Evolutionary conservation across 2,113 vertebrate species (phyloP).

Genomic region (Oxygymnocypris stewartii): DNA sequence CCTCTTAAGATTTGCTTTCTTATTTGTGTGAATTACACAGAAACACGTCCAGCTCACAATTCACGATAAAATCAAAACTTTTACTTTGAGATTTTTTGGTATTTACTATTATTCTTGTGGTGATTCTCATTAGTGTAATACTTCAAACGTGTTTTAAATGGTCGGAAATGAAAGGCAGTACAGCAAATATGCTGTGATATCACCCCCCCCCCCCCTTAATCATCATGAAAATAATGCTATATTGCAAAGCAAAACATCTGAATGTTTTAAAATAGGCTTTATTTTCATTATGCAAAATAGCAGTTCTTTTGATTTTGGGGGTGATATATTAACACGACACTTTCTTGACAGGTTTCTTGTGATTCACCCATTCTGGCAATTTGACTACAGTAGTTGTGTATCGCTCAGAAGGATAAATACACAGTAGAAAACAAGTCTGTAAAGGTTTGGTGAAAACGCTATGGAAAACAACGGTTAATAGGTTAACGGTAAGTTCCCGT

Average conservation of each 20-base stretch:
- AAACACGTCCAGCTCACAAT: neutral
- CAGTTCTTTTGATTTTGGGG: neutral
- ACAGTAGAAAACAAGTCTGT: too few species aligned
- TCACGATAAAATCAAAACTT: neutral
- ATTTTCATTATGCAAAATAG: constrained; percentile 3
- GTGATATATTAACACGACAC: neutral
- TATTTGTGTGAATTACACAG: neutral
- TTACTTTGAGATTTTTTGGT: neutral
- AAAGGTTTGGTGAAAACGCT: too few species aligned
- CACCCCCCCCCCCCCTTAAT: too few species aligned
- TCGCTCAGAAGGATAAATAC: neutral
- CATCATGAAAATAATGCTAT: neutral
- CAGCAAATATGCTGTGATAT: neutral
- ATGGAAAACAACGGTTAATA: too few species aligned
- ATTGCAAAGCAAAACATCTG: neutral
- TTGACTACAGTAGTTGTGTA: neutral
- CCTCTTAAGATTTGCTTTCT: neutral
- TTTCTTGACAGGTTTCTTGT: neutral
- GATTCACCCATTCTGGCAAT: neutral
- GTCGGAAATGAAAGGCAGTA: neutral
- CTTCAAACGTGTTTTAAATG: neutral
- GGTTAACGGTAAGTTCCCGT: too few species aligned
- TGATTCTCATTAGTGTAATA: neutral
- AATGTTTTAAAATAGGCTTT: neutral
- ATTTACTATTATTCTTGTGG: neutral